Percentiles rank a stretch among this genome's conserved stretches.
These are phyloP conservation scores for Cephus spinipes DNA, from an alignment of 2,888 invertebrate genomes.

Conservation along the genomic window DNA sequence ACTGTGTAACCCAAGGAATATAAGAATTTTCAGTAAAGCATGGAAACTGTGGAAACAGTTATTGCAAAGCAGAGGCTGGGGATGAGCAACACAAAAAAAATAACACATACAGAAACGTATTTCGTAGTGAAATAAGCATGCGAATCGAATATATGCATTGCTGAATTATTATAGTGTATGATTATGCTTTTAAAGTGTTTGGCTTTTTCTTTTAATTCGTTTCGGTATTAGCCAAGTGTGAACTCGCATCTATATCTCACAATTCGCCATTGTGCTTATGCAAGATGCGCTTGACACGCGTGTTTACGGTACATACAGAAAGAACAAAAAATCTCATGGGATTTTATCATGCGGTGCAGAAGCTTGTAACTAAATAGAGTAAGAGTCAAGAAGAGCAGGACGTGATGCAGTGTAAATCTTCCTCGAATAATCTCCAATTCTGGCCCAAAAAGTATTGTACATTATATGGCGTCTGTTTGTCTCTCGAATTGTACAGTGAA, in stretches of 20 bases:
- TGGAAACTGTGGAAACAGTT: background rate
- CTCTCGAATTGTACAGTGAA: background rate
- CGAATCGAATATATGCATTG: constrained; percentile 54
- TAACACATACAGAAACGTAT: constrained; percentile 52
- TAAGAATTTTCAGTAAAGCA: background rate
- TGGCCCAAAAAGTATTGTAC: background rate
- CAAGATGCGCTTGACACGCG: background rate
- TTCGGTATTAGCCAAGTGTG: background rate
- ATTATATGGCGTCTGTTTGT: background rate
- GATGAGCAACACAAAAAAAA: constrained; percentile 36
- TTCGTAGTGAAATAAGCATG: constrained; percentile 45
- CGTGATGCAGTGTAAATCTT: background rate
- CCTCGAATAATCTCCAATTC: background rate
- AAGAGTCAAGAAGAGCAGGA: background rate
- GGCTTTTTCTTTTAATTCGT: constrained; percentile 38
- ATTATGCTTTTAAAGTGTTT: constrained; percentile 51
- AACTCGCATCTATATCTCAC: background rate
- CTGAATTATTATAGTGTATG: constrained; percentile 47
- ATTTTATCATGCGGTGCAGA: background rate
- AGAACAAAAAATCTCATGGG: background rate
- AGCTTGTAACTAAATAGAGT: background rate
- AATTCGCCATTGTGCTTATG: background rate
- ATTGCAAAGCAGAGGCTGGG: background rate
- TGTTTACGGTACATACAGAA: background rate
- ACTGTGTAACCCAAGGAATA: background rate